Conservation (phyloP, 2,888 invertebrate genomes). For the Amphiduros pacificus region DNA sequence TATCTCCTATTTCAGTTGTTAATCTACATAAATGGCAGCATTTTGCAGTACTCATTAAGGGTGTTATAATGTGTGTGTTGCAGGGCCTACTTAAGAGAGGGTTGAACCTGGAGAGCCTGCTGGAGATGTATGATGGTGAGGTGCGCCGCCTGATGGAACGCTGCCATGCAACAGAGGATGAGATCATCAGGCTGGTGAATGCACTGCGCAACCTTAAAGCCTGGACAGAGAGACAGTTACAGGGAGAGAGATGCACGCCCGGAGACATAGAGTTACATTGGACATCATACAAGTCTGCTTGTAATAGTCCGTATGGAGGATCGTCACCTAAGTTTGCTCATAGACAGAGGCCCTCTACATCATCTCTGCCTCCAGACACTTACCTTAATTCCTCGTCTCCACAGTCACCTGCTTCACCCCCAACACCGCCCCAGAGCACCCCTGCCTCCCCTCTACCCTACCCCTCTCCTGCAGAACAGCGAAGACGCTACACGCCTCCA, state of each 20-base stretch:
- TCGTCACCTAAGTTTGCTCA: constrained; percentile 30
- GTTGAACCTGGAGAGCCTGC: constrained; percentile 74
- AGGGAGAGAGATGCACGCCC: constrained; percentile 65
- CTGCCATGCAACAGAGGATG: constrained; percentile 75
- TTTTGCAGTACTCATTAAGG: no score
- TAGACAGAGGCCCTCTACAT: constrained; percentile 42
- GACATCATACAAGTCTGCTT: constrained; percentile 73
- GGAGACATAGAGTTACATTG: constrained; percentile 77
- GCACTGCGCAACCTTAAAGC: constrained; percentile 84
- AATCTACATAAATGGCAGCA: no score
- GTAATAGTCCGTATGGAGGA: constrained; percentile 55
- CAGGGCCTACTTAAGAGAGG: constrained; percentile 63
- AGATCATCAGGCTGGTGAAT: constrained; percentile 77
- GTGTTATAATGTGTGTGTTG: no score
- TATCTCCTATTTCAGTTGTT: no score
- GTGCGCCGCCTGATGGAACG: constrained; percentile 72
- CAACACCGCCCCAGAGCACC: constrained; percentile 56
- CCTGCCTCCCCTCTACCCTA: constrained; percentile 50
- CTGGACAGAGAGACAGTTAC: constrained; percentile 73
- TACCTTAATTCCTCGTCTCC: constrained; percentile 44
- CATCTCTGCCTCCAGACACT: constrained; percentile 46
- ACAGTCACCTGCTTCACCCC: constrained; percentile 46
- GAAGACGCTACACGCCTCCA: constrained; percentile 62
- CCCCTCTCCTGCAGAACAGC: constrained; percentile 23
- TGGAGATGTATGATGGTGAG: constrained; percentile 83